A percentile compares a stretch with the other conserved stretches of the same genome.
Evolutionary conservation across 2,113 vertebrate species (phyloP).

Genomic region (Chloroceryle aenea): DNA sequence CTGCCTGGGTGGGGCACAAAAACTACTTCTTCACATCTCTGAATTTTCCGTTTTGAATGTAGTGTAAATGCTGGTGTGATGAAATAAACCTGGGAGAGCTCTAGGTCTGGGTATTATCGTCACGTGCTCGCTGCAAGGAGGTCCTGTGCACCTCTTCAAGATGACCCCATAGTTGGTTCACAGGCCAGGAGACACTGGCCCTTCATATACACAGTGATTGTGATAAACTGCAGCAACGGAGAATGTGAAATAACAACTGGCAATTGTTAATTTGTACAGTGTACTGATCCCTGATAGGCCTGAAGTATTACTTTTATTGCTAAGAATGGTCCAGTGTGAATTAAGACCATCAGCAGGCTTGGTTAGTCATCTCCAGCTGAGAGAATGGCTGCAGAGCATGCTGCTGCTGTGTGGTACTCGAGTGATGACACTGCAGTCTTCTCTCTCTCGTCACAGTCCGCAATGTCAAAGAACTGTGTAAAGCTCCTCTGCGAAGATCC

Average conservation of each 20-base stretch:
- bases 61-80: neutral
- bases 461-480: constrained; percentile 93
- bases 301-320: neutral
- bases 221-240: neutral
- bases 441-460: constrained; percentile 77
- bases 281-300: neutral
- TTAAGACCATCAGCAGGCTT: neutral
- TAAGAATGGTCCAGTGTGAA: neutral
- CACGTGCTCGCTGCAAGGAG: neutral
- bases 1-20: neutral
- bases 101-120: fast-evolving
- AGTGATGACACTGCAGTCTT: neutral
- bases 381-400: fast-evolving
- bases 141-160: neutral
- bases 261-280: neutral
- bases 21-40: neutral
- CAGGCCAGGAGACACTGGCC: fast-evolving
- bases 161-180: neutral
- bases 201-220: fast-evolving
- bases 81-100: neutral
- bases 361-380: neutral
- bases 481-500: constrained; percentile 98
- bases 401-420: neutral
- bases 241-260: neutral
- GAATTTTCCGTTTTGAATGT: neutral